phyloP scores from a whole-genome alignment of 2,113 vertebrate genomes.

The Oryzias javanicus region DNA sequence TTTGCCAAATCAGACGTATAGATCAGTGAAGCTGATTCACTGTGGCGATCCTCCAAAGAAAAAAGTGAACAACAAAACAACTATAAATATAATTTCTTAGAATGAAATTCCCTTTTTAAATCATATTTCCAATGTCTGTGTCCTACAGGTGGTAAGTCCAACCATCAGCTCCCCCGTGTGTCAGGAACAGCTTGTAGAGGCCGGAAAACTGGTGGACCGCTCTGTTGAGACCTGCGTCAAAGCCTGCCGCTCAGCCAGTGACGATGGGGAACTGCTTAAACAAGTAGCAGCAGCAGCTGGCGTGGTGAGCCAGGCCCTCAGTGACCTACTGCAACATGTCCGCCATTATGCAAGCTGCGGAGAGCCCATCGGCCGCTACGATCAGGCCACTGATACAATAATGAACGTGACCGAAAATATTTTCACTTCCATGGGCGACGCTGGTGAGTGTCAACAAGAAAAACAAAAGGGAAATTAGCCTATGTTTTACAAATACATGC shows the following conservation, averaged over 20 bases:
- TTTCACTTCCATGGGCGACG: constrained; percentile 99
- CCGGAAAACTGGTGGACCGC: constrained; percentile 93
- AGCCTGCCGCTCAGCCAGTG: constrained; percentile 90
- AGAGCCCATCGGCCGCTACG: constrained; percentile 96
- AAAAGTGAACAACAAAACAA: too few relatives aligned
- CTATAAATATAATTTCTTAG: background rate
- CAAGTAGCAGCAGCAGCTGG: constrained; percentile 89
- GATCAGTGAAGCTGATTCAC: too few relatives aligned
- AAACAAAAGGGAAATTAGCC: background rate
- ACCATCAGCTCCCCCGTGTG: constrained; percentile 98
- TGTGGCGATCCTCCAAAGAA: too few relatives aligned
- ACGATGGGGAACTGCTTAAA: constrained; percentile 88
- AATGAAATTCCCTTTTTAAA: background rate
- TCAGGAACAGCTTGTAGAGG: constrained; percentile 97
- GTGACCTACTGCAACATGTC: constrained; percentile 93
- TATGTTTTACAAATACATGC: constrained; percentile 9
- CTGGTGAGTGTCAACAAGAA: constrained; percentile 80
- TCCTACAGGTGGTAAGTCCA: constrained; percentile 90
- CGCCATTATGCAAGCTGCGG: constrained; percentile 94
- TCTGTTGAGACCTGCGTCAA: constrained; percentile 93
- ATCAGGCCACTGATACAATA: constrained; percentile 98
- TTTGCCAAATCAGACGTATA: too few relatives aligned
- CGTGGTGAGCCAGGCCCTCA: constrained; percentile 92
- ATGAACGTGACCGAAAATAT: constrained; percentile 99
- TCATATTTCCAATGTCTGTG: constrained; percentile 1